These are phyloP conservation scores for Galeruca laticollis DNA, from an alignment of 2,888 invertebrate genomes.

Conservation along the genomic window DNA sequence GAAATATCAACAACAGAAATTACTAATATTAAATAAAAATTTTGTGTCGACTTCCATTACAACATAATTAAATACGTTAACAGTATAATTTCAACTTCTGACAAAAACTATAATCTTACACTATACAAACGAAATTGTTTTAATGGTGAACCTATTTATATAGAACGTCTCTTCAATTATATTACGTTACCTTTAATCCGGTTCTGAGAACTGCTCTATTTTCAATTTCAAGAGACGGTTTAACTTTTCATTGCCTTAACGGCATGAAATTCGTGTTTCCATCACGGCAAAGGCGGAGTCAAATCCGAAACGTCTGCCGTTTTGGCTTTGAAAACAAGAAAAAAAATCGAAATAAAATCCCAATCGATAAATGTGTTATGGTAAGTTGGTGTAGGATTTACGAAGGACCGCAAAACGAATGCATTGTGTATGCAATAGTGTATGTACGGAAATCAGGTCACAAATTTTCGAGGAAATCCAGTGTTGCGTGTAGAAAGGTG, in stretches of 20 bases:
- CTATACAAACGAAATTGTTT: too few relatives aligned
- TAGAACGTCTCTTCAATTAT: too few relatives aligned
- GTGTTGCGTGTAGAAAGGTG: not conserved
- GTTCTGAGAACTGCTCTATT: constrained; percentile 23
- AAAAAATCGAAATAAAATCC: constrained; percentile 31
- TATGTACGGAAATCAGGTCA: constrained; percentile 32
- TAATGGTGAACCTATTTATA: too few relatives aligned
- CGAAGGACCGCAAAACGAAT: constrained; percentile 17
- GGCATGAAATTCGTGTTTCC: constrained; percentile 35
- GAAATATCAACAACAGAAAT: too few relatives aligned
- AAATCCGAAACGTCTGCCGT: constrained; percentile 25
- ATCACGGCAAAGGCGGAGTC: constrained; percentile 34
- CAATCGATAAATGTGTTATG: constrained; percentile 35
- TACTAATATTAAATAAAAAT: too few relatives aligned
- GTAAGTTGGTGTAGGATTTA: constrained; percentile 33
- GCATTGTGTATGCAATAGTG: constrained; percentile 20
- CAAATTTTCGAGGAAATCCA: constrained; percentile 22
- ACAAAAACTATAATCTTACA: too few relatives aligned
- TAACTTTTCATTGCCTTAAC: constrained; percentile 33
- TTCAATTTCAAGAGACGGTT: constrained; percentile 34
- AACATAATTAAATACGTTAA: too few relatives aligned
- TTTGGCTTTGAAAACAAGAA: constrained; percentile 20
- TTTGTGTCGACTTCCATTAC: too few relatives aligned
- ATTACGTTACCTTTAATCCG: constrained; percentile 10
- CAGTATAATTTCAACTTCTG: too few relatives aligned